phyloP scores from a whole-genome alignment of 1,140 invertebrate genomes.

The Spodoptera litura region DNA sequence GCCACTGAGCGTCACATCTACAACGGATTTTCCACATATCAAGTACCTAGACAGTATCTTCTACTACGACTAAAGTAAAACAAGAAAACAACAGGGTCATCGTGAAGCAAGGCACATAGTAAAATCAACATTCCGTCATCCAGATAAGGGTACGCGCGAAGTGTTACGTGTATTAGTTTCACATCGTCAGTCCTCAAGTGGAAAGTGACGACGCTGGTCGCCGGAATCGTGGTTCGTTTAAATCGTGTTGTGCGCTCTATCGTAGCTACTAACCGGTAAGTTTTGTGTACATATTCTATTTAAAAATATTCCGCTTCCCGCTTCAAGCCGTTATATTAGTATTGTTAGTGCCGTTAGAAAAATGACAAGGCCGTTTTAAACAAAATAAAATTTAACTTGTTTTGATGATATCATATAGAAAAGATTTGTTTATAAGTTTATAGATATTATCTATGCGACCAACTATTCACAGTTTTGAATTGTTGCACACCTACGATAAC shows the following conservation, averaged over 20 bases:
- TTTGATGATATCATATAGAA: slow-evolving; percentile 39
- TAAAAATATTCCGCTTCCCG: slow-evolving; percentile 17
- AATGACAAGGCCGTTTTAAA: slow-evolving; percentile 26
- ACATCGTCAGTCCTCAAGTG: slow-evolving; percentile 51
- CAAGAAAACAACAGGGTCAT: slow-evolving; percentile 26
- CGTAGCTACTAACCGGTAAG: slow-evolving; percentile 56
- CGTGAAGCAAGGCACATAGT: slow-evolving; percentile 38
- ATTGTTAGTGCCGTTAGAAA: slow-evolving; percentile 25
- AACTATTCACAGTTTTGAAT: not conserved
- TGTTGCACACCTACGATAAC: slow-evolving; percentile 11
- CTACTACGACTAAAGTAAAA: not conserved
- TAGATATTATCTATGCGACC: not conserved
- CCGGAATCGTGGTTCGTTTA: slow-evolving; percentile 21
- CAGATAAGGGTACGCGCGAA: slow-evolving; percentile 59
- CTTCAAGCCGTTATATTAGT: slow-evolving; percentile 37
- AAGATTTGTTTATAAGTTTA: slow-evolving; percentile 7
- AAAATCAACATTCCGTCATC: slow-evolving; percentile 58
- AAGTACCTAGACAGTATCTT: not conserved
- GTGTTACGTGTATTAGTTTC: slow-evolving; percentile 41
- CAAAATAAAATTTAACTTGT: not conserved
- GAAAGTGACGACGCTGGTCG: slow-evolving; percentile 51
- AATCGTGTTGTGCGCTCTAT: slow-evolving; percentile 35
- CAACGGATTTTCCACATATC: too few relatives aligned
- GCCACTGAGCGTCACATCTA: too few relatives aligned
- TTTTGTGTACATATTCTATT: slow-evolving; percentile 50